Evolutionary conservation across 2,797 vertebrate genomes (phyloP), one percentile per base, ranked within the genome.

Genomic region (Neosilurus mollespiculum): DNA sequence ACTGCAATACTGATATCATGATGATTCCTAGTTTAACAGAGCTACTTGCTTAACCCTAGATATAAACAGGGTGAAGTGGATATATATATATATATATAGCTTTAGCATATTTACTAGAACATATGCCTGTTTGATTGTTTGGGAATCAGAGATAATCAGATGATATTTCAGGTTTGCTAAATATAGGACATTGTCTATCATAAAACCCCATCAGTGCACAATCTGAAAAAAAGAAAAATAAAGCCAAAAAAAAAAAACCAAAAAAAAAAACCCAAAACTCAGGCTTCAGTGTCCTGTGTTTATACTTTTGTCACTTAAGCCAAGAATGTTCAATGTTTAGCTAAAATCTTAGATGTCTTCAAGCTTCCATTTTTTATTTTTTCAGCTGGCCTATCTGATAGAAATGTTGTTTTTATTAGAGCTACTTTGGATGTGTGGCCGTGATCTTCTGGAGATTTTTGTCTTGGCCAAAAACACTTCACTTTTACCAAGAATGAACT

Each of bases 371-470:
- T 30, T 58, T 76, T 37, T 34, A 15, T 43, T 37, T 61, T 37
- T 77, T 61, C 37, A 78, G 59, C 76, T 51, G 77, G 61, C 37
- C n/a, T 78, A 65, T 24, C 61, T 53, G 24, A 78, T 61, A 20
- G 24, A 78, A 65, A 65, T 51, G 9, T 65, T 78, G 76, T 30
- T 78, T 65, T 78, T 53, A 78, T 65, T 78, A 20, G n/a, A 53
- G 43, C 77, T 65, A 15, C 77, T 78, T 65, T 78, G 61, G 61
- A 78, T 65, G 16, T 65, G 16, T 78, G 30, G 64, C 34, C 64
- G 76, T 24, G 71, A 69, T 70, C 69, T 76, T 66, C 61, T 61
- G 34, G n/a, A 78, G 82, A 70, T 73, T 76, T 76, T 66, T 58
- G n/a, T 66, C 61, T 76, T 65, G 26, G 58, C 37, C 22, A 70